Evolutionary conservation across 1,140 invertebrate genomes (phyloP), one percentile per base, ranked within the genome.

Genomic region (Bombyx mandarina): DNA sequence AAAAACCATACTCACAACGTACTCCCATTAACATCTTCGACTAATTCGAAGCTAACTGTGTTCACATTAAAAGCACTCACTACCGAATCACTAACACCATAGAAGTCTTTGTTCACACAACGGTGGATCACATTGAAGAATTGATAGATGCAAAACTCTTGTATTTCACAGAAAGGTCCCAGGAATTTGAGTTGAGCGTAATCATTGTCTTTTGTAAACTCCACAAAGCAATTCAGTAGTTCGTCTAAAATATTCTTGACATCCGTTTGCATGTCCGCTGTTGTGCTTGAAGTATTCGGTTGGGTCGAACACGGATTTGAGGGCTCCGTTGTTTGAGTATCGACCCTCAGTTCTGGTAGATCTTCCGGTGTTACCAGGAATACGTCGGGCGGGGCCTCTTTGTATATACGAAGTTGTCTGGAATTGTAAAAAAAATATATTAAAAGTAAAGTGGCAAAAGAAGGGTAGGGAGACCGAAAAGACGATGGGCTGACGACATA

Each of bases 321-420:
- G 6, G 45, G 35, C 10, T 61, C 35, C 9, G 43, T 42, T 10
- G 42, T 43, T 8, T 54, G 43, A 12, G 43, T n/a, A n/a, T 56
- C 43, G 43, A 44, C 46, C 42, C 18, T 50, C 18, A n/a, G 46
- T 12, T 50, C 26, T 51, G 53, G 56, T 18, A 78, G 59, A 52
- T 78, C 67, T 3, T 72, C 62, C 6, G 73, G 72, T 10, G 58
- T 65, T 10, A 77, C 54, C 1, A 76, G 56, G 54, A 65, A 77
- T 5, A 79, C 64, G 51, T 68, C 51, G 1, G 59, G 51, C 7
- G 65, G 65, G 7, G 71, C 67, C 44, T 73, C 67, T 52, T 79
- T 79, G 47, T 63, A 79, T 7, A 79, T 9, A 8, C 61, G 56
- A 6, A 79, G 35, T 59, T 65, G 55, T n/a, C 75, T 77, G 60